Conservation (phyloP, 2,797 vertebrate species). For the Eutrigla gurnardus region DNA sequence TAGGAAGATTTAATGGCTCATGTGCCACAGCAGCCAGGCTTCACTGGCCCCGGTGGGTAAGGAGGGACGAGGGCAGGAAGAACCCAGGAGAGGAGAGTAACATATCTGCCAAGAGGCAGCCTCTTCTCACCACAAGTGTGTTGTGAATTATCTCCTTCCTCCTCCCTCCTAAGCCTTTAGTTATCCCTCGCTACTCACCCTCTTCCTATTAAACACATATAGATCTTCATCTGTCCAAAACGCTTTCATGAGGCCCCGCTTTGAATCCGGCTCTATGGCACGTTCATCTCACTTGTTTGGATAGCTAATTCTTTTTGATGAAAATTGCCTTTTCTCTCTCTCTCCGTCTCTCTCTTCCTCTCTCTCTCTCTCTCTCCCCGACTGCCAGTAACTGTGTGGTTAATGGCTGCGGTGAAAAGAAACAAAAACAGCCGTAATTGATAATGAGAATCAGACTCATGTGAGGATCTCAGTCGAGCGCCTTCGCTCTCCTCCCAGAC, state of each 20-base stretch:
- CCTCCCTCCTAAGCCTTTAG: conserved; percentile 49
- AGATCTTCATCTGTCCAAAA: conserved; percentile 77
- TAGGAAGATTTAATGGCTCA: conserved; percentile 83
- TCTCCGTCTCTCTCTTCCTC: conserved; percentile 6
- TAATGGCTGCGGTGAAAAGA: conserved; percentile 81
- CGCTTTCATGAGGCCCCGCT: conserved; percentile 56
- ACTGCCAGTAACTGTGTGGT: conserved; percentile 78
- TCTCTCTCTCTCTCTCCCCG: conserved; percentile 32
- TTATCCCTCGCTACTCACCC: conserved; percentile 70
- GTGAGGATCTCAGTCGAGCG: conserved; percentile 57
- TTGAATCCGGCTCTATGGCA: conserved; percentile 51
- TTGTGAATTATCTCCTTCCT: conserved; percentile 73
- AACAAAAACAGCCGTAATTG: conserved; percentile 87
- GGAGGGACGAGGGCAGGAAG: conserved; percentile 49
- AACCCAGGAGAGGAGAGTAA: conserved; percentile 45
- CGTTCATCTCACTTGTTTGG: conserved; percentile 74
- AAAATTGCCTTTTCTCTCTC: conserved; percentile 65
- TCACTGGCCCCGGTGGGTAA: conserved; percentile 59
- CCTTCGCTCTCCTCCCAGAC: conserved; percentile 49
- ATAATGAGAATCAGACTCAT: conserved; percentile 85
- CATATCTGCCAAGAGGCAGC: conserved; percentile 69
- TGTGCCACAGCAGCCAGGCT: conserved; percentile 79
- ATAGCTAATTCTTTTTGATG: conserved; percentile 81
- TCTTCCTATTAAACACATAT: conserved; percentile 75
- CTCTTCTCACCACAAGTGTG: conserved; percentile 78